These are phyloP conservation scores for Telenomus remus DNA, from an alignment of 1,140 invertebrate genomes.

Conservation along the genomic window DNA sequence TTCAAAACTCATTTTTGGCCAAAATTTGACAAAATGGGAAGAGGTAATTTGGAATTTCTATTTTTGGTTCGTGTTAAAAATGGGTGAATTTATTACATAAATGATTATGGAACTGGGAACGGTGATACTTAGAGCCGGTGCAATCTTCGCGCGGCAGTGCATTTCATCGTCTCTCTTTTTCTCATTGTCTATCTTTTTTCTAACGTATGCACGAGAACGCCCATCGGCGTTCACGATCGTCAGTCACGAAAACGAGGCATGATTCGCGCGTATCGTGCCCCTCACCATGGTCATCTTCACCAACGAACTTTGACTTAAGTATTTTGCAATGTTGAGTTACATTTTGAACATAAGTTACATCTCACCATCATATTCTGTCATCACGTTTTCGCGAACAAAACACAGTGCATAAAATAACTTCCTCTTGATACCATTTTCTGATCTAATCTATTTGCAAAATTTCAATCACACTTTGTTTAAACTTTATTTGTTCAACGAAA, in stretches of 20 bases:
- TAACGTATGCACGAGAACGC: conserved; percentile 69
- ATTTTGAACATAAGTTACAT: conserved; percentile 30
- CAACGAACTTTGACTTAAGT: conserved; percentile 68
- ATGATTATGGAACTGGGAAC: conserved; percentile 29
- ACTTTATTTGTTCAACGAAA: too few species aligned
- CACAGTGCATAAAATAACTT: too few species aligned
- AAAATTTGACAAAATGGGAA: too few species aligned
- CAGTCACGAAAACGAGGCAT: conserved; percentile 70
- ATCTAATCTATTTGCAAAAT: too few species aligned
- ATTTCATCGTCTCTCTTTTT: conserved; percentile 24
- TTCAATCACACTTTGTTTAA: too few species aligned
- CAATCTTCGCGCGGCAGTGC: conserved; percentile 54
- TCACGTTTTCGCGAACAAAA: background rate
- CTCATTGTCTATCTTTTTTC: conserved; percentile 59
- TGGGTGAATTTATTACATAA: too few species aligned
- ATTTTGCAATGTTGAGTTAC: conserved; percentile 47
- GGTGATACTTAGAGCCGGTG: conserved; percentile 29
- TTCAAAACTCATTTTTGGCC: too few species aligned
- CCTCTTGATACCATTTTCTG: too few species aligned
- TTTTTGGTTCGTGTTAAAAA: too few species aligned
- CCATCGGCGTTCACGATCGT: conserved; percentile 71
- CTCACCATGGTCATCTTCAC: conserved; percentile 67
- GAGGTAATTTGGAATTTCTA: too few species aligned
- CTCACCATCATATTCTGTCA: conserved; percentile 16
- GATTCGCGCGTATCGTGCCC: conserved; percentile 70